Conservation (phyloP, 2,113 vertebrate species). For the Rhea americana region DNA sequence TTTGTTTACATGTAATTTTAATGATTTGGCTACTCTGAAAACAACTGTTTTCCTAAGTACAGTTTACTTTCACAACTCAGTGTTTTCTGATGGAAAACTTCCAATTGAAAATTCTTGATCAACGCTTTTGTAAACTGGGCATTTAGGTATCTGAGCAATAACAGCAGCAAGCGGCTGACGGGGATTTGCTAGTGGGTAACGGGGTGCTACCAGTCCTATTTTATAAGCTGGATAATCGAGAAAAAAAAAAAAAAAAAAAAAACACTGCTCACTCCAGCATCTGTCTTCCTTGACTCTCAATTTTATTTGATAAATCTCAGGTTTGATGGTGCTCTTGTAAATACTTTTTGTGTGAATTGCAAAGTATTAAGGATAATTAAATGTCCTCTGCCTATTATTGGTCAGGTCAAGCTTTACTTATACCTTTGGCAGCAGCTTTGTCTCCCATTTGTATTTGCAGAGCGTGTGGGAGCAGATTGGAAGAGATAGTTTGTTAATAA, state of each 20-base stretch:
- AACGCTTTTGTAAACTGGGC: neutral
- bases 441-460: neutral
- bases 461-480: neutral
- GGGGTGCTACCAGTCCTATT: neutral
- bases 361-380: slow-evolving; percentile 16
- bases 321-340: neutral
- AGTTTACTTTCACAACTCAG: neutral
- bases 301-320: neutral
- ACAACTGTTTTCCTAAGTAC: neutral
- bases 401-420: slow-evolving; percentile 20
- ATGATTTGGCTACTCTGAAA: neutral
- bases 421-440: neutral
- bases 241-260: neutral
- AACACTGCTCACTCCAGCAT: neutral
- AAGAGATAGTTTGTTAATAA: slow-evolving; percentile 43
- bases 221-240: neutral
- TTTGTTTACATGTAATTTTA: neutral
- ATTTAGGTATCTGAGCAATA: slow-evolving; percentile 5
- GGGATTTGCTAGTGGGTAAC: neutral
- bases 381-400: neutral
- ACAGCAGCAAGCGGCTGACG: neutral
- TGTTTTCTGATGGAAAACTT: neutral
- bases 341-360: slow-evolving; percentile 3
- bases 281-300: neutral
- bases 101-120: neutral